Evolutionary conservation across 2,797 vertebrate genomes (phyloP), one percentile per base, ranked within the genome.

Genomic region (Rallus crepitans): DNA sequence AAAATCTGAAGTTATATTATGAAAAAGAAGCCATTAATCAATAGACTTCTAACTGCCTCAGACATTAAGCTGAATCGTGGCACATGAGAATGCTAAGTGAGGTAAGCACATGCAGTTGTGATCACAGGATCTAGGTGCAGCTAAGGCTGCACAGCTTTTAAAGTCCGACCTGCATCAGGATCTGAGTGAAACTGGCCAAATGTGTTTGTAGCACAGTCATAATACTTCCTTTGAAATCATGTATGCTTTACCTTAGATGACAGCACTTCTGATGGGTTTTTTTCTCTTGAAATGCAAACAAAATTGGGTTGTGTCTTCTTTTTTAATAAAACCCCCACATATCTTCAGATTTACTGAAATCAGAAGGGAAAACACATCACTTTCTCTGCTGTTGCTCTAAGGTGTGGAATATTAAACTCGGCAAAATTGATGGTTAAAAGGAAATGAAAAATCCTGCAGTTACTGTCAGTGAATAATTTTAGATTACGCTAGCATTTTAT

Each of bases 381-480:
- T 82, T 85, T 87, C 40, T 64, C 31, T 68, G 15, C 31, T 60
- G 25, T 30, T 89, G 40, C 7, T 50, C 15, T 75, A 64, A 37
- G 23, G 15, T 86, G 25, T 77, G 76, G 60, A 76, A 19, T 85
- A 69, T 14, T 59, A 40, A 35, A 35, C 23, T 42, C 0, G 0
- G 33, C 30, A 91, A 37, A 76, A 82, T 5, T 69, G 59, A 66
- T 11, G 9, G 68, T 59, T 79, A 21, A 76, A 69, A 87, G 53
- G 57, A 57, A 17, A 25, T 33, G 40, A 82, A 89, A 93, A 83
- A 45, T 53, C n/a, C 16, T 57, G 7, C 16, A 82, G 31, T 91
- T 90, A 52, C 28, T 86, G 72, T 79, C 66, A 82, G 85, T 79
- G 82, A 94, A 87, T 82, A 64, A 90, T 85, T 94, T 90, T 64